phyloP scores from a whole-genome alignment of 2,113 vertebrate species.

The Meles meles region DNA sequence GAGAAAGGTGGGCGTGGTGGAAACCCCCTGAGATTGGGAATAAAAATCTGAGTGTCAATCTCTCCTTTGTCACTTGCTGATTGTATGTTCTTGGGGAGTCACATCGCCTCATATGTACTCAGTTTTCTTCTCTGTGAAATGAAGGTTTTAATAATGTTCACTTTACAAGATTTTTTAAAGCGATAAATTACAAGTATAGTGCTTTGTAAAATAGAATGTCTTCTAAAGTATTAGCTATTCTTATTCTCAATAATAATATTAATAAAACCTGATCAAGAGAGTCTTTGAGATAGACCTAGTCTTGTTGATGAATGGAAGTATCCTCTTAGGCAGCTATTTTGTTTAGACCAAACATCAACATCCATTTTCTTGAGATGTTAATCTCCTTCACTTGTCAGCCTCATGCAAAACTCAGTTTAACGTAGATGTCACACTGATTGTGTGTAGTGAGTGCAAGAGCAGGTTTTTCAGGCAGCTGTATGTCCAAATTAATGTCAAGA shows the following conservation, averaged over 20 bases:
- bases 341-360: neutral
- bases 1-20: neutral
- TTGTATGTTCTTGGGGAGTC: neutral
- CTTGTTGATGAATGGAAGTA: neutral
- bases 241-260: neutral
- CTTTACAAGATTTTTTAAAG: neutral
- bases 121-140: neutral
- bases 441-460: neutral
- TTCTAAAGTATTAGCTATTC: neutral
- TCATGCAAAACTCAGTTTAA: neutral
- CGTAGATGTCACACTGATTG: too few species aligned
- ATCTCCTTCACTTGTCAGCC: neutral
- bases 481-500: neutral
- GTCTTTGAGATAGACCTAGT: neutral
- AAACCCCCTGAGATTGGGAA: neutral
- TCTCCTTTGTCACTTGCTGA: neutral
- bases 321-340: neutral
- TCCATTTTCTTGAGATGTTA: neutral
- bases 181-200: neutral
- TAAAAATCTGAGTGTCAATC: neutral
- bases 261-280: neutral
- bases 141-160: neutral
- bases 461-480: neutral
- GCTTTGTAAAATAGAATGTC: neutral
- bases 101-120: neutral